These are phyloP conservation scores for Burhinus oedicnemus DNA, from an alignment of 2,113 vertebrate species.

Conservation along the genomic window DNA sequence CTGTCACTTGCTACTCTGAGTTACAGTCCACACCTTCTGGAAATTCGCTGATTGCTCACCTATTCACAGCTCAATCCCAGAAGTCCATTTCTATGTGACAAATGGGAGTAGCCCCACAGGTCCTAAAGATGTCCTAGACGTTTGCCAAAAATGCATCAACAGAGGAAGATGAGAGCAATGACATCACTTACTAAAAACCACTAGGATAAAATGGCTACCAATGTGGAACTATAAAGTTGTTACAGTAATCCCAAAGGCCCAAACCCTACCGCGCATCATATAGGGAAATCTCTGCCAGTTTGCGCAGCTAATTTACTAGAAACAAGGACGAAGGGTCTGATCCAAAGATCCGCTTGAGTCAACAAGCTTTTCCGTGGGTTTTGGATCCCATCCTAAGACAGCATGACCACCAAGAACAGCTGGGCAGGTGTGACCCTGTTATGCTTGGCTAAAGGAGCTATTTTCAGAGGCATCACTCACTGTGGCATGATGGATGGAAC, in stretches of 20 bases:
- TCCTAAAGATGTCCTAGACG: not conserved
- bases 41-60: not conserved
- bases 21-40: not conserved
- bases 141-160: not conserved
- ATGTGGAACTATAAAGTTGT: not conserved
- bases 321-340: not conserved
- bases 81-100: not conserved
- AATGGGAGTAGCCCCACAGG: not conserved
- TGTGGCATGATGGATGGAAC: not conserved
- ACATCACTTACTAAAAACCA: not conserved
- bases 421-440: constrained; percentile 28
- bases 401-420: constrained; percentile 12
- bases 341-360: not conserved
- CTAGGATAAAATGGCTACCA: not conserved
- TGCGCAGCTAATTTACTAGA: not conserved
- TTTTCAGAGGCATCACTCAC: constrained; percentile 19
- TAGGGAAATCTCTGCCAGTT: not conserved
- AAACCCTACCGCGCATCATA: not conserved
- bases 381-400: constrained; percentile 38
- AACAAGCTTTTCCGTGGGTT: not conserved
- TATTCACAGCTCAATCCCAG: not conserved
- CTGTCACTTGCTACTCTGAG: not conserved
- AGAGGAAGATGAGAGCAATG: not conserved
- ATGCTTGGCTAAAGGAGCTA: not conserved
- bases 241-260: not conserved